Base-by-base conservation (phyloP, 1,140 invertebrate genomes). In the Caenorhabditis latens region DNA sequence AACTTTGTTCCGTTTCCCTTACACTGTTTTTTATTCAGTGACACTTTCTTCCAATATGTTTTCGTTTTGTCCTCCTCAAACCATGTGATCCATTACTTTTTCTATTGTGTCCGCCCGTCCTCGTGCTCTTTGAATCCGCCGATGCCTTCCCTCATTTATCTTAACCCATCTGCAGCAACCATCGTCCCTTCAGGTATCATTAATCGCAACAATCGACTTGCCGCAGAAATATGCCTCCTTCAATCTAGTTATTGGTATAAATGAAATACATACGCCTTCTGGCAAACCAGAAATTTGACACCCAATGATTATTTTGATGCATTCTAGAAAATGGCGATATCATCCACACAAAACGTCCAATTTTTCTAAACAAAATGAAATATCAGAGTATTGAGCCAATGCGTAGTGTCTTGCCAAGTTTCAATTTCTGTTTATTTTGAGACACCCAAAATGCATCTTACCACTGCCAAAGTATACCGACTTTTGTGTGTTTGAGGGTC, bases 391-490 rank as follows among this genome's bases (percentile, higher is more conserved):
- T 32, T 32, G 32, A 32, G 0, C 32, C 32, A 32, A 2, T 32
- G 32, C 32, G 1, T 32, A 32, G 32, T 32, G 32, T 32, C 32
- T 32, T 2, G 32, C 32, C 32, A 50, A 79, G 71, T 79, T 79
- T 79, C 71, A 79, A 79, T 79, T 79, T 79, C 71, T 79, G 46
- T 79, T 79, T 79, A 50, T 79, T 79, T 79, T 79, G 71, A 79
- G 71, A 24, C 43, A 11, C 71, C 8, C 43, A 24, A 79, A 53
- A 48, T 79, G 71, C 46, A 79, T 53, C 71, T 79, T 79, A 50
- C 71, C 46, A 79, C 71, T 50, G 46, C 71, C 71, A 79, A 79
- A 79, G 71, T 79, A 53, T 50, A 79, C 71, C 46, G 71, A 79
- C 46, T 63, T 40, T 53, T 79, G 43, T 79, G 71, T 79, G 46